Evolutionary conservation across 2,888 invertebrate species (phyloP).

Genomic region (Alentia gelatinosa): DNA sequence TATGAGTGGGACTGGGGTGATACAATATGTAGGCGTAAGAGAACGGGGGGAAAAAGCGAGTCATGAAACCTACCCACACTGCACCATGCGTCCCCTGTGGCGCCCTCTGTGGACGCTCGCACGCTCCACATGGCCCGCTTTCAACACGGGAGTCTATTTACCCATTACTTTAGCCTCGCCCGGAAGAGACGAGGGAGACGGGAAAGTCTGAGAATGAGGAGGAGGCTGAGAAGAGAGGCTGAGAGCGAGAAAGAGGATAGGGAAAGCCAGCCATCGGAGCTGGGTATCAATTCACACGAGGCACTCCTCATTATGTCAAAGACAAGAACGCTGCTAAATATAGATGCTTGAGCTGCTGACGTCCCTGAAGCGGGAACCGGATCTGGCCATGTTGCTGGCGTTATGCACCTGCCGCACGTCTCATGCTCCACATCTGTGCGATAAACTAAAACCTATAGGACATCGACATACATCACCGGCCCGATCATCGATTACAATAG

Average conservation of each 20-base stretch:
- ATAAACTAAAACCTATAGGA: too few species aligned
- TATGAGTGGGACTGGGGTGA: too few species aligned
- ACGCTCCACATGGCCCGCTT: background rate
- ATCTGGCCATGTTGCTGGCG: background rate
- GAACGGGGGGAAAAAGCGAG: background rate
- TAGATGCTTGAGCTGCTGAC: background rate
- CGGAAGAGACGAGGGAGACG: background rate
- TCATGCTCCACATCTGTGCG: too few species aligned
- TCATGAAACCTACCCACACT: background rate
- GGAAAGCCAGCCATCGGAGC: background rate
- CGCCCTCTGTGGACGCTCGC: background rate
- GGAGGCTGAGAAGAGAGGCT: too few species aligned
- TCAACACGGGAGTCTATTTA: slow-evolving; percentile 3
- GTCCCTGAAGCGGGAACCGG: background rate
- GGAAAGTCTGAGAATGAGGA: too few species aligned
- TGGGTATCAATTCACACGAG: background rate
- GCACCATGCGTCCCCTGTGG: background rate
- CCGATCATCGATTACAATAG: too few species aligned
- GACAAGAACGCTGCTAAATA: background rate
- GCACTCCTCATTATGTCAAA: slow-evolving; percentile 7
- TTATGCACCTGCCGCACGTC: background rate
- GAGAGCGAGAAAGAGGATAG: background rate
- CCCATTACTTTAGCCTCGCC: background rate
- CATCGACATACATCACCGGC: too few species aligned
- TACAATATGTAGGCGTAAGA: too few species aligned